Percentiles rank a stretch among this genome's conserved stretches.
Conservation (phyloP, 2,888 invertebrate species). For the Mystacides longicornis region DNA sequence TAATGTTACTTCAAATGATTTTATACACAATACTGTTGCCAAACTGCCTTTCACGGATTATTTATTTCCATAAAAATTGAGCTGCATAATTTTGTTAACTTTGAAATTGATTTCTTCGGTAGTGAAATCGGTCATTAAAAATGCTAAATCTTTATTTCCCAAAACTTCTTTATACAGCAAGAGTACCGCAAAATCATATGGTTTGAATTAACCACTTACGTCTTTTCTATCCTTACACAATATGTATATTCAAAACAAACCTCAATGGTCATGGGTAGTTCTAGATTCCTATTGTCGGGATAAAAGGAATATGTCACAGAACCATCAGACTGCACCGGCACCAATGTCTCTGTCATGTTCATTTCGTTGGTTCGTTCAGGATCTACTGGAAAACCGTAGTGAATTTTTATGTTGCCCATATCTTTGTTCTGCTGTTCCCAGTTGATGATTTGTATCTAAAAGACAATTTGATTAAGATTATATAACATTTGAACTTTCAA, state of each 20-base stretch:
- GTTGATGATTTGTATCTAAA: constrained; percentile 58
- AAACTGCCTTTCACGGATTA: no score
- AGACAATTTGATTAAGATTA: constrained; percentile 21
- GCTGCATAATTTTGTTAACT: no score
- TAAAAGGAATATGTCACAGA: constrained; percentile 35
- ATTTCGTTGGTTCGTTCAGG: constrained; percentile 45
- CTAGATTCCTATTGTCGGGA: constrained; percentile 44
- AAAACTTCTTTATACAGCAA: no score
- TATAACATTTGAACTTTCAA: neutral
- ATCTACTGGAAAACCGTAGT: constrained; percentile 54
- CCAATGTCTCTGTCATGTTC: constrained; percentile 30
- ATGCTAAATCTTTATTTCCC: no score
- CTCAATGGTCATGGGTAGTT: constrained; percentile 64
- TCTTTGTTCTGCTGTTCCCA: constrained; percentile 62
- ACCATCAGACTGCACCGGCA: constrained; percentile 35
- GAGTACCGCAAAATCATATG: no score
- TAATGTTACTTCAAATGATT: no score
- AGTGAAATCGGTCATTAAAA: no score
- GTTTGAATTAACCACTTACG: no score
- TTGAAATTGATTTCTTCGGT: no score
- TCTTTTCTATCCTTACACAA: no score
- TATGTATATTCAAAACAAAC: constrained; percentile 42
- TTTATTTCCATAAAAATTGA: no score
- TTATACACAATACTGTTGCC: no score
- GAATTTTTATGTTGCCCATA: constrained; percentile 50